These are phyloP conservation scores for Ommatoiulus sabulosus DNA, from an alignment of 2,888 invertebrate species.

Conservation along the genomic window DNA sequence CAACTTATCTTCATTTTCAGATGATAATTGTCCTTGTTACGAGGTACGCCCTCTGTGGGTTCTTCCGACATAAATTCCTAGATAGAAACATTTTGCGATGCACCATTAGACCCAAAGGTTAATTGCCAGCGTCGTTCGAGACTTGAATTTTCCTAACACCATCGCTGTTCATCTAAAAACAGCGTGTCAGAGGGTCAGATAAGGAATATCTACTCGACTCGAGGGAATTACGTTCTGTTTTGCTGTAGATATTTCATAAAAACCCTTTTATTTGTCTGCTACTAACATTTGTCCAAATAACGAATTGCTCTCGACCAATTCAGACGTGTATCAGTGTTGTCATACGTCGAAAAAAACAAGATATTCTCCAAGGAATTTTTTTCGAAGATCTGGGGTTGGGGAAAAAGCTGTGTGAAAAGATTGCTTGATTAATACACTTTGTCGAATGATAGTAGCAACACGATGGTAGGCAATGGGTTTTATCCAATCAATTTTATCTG, in stretches of 20 bases:
- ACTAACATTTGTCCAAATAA: slow-evolving; percentile 3
- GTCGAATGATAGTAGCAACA: background rate
- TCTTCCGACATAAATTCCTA: too few species aligned
- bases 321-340: background rate
- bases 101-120: background rate
- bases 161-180: background rate
- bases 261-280: background rate
- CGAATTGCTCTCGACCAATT: background rate
- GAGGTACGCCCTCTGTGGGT: too few species aligned
- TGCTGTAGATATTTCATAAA: background rate
- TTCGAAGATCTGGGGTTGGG: background rate
- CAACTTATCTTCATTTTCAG: too few species aligned
- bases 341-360: background rate
- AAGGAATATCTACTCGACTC: background rate
- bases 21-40: too few species aligned
- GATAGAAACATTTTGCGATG: too few species aligned
- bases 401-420: background rate
- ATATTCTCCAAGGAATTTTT: background rate
- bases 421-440: slow-evolving; percentile 2
- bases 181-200: background rate
- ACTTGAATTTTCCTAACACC: background rate
- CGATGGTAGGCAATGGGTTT: background rate
- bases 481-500: background rate
- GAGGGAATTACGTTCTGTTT: background rate
- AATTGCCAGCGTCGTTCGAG: background rate